Evolutionary conservation across 2,797 vertebrate species (phyloP), one percentile per base, ranked within the genome.

Genomic region (Sebastes wilsoni): DNA sequence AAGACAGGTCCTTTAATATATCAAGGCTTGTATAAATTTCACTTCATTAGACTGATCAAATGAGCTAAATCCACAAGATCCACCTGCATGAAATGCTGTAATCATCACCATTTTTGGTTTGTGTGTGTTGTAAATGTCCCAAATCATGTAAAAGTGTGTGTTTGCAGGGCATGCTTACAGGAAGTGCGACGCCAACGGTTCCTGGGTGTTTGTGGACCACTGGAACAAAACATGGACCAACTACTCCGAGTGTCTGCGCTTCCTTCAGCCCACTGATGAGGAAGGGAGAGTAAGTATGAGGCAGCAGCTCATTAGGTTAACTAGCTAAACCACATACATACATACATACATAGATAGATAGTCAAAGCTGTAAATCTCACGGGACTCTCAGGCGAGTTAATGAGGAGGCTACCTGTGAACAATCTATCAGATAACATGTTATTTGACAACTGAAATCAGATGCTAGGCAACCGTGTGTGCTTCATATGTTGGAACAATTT

Each of bases 171-270:
- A 95, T 54, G 97, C 96, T 8, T 97, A 97, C 92, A 96, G 97
- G 68, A 94, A 91, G 59, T 98, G 97, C 79, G 95, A 95, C 16
- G 25, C 61, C 65, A 97, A 98, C 8, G 96, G 96, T 27, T 96
- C 96, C 1, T 98, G 97, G 97, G 95, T 95, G 42, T 94, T 95
- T 79, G 90, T 95, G 81, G 95, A 96, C 38, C 94, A 84, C 36
- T 95, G 93, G 88, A 98, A 98, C 92, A 96, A 95, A 92, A 97
- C 97, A 1, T 97, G 96, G 97, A 92, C 95, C 59, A 97, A 98
- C 91, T 98, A 98, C 88, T 96, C 97, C 0, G 97, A 98, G 77
- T 98, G 97, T 77, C 89, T 97, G 75, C 91, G 36, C 62, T 97
- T 96, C 77, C 88, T 97, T 34, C 94, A 96, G 78, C 94, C 95